A percentile compares a stretch with the other conserved stretches of the same genome.
These are phyloP conservation scores for Microdon myrmicae DNA, from an alignment of 2,888 invertebrate genomes.

Conservation along the genomic window DNA sequence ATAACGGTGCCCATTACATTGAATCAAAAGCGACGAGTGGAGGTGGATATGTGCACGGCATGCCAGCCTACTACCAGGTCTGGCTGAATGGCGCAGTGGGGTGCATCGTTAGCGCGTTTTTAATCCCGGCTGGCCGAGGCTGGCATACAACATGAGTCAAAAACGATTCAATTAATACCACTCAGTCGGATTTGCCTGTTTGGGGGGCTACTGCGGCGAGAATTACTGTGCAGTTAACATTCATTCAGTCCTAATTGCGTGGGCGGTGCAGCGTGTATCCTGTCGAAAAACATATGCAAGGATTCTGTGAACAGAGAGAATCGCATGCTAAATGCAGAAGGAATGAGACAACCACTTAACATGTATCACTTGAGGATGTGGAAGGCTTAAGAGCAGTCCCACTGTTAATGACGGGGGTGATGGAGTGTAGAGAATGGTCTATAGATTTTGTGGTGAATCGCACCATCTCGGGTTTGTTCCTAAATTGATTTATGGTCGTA, in stretches of 20 bases:
- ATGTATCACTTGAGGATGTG: constrained; percentile 16
- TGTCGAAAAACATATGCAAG: too few species aligned
- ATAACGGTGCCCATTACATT: constrained; percentile 33
- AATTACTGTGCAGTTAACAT: constrained; percentile 18
- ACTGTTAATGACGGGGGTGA: constrained; percentile 1
- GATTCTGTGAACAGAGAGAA: too few species aligned
- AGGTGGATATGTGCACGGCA: constrained; percentile 10
- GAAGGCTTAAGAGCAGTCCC: constrained; percentile 32
- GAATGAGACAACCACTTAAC: constrained; percentile 20
- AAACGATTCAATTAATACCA: constrained; percentile 50
- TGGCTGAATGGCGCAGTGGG: constrained; percentile 32
- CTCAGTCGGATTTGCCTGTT: constrained; percentile 24
- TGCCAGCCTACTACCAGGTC: too few species aligned
- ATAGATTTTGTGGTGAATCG: background rate
- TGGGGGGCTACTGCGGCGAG: constrained; percentile 33
- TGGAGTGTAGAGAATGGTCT: constrained; percentile 1
- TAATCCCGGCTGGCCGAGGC: constrained; percentile 36
- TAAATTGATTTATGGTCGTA: constrained; percentile 39
- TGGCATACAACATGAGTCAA: constrained; percentile 44
- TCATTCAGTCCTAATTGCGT: constrained; percentile 1
- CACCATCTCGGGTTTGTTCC: constrained; percentile 20
- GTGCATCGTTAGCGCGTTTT: constrained; percentile 41
- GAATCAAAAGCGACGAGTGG: background rate
- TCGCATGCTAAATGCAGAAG: too few species aligned
- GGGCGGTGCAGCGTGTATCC: too few species aligned